phyloP scores from a whole-genome alignment of 2,113 vertebrate species.

The Sander vitreus region DNA sequence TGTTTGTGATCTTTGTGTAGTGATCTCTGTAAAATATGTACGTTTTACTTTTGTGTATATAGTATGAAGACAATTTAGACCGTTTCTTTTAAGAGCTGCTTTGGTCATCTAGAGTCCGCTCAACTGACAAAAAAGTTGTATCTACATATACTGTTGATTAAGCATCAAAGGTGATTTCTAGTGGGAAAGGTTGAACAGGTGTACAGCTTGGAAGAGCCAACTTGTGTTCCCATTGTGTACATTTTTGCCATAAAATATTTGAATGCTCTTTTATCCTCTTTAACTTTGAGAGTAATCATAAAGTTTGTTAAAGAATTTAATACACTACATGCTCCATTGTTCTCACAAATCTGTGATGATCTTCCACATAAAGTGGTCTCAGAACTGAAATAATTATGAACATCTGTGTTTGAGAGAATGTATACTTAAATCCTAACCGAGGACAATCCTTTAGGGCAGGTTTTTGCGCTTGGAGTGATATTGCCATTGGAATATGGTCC shows the following conservation, averaged over 20 bases:
- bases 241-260: slow-evolving; percentile 68
- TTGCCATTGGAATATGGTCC: slow-evolving; percentile 66
- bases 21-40: slow-evolving; percentile 83
- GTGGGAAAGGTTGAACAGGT: slow-evolving; percentile 62
- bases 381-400: slow-evolving; percentile 63
- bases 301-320: slow-evolving; percentile 50
- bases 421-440: slow-evolving; percentile 66
- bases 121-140: slow-evolving; percentile 43
- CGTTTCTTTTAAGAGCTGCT: slow-evolving; percentile 75
- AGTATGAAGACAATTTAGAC: slow-evolving; percentile 72
- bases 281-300: slow-evolving; percentile 39
- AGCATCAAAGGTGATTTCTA: slow-evolving; percentile 59
- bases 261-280: slow-evolving; percentile 52
- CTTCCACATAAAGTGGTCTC: slow-evolving; percentile 64
- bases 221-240: slow-evolving; percentile 59
- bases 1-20: slow-evolving; percentile 80
- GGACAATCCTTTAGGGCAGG: slow-evolving; percentile 52
- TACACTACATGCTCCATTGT: slow-evolving; percentile 50
- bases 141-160: slow-evolving; percentile 75
- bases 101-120: slow-evolving; percentile 63
- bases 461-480: slow-evolving; percentile 54
- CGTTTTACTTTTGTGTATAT: slow-evolving; percentile 81
- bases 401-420: slow-evolving; percentile 75
- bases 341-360: slow-evolving; percentile 64
- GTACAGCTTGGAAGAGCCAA: slow-evolving; percentile 71